Conservation (phyloP, 2,888 invertebrate genomes). For the Drymonia ruficornis region DNA sequence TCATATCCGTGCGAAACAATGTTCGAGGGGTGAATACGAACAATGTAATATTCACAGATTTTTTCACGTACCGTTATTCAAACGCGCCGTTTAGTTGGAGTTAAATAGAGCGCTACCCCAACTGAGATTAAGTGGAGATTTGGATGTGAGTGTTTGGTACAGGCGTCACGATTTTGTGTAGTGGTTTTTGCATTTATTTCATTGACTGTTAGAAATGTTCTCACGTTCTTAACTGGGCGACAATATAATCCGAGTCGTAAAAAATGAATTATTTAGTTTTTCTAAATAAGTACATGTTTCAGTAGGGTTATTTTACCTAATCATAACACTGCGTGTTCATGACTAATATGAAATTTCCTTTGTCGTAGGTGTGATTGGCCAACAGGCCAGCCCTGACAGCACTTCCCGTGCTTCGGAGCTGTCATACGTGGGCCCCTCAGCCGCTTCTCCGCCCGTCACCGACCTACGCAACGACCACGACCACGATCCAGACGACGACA, state of each 20-base stretch:
- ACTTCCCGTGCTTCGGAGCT: constrained; percentile 94
- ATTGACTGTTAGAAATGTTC: constrained; percentile 16
- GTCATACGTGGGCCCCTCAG: constrained; percentile 80
- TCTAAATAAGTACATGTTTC: too few species aligned
- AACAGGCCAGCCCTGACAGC: constrained; percentile 93
- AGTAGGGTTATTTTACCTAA: too few species aligned
- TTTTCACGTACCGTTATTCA: constrained; percentile 66
- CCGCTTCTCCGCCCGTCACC: constrained; percentile 64
- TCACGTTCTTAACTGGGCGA: constrained; percentile 10
- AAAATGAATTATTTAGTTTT: neutral
- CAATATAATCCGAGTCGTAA: too few species aligned
- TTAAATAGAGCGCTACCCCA: constrained; percentile 70
- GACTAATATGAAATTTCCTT: constrained; percentile 34
- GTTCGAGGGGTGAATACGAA: constrained; percentile 67
- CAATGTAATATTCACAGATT: constrained; percentile 73
- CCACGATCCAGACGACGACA: constrained; percentile 73
- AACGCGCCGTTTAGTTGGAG: constrained; percentile 59
- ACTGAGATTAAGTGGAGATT: constrained; percentile 70
- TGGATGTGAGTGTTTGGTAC: constrained; percentile 60
- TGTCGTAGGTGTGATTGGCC: constrained; percentile 82
- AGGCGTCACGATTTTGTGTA: constrained; percentile 44
- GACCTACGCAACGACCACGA: constrained; percentile 66
- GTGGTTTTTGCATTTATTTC: constrained; percentile 31
- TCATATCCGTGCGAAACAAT: constrained; percentile 75
- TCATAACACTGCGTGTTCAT: too few species aligned